Base-by-base conservation (phyloP, 2,797 vertebrate genomes). In the Phaenicophaeus curvirostris region DNA sequence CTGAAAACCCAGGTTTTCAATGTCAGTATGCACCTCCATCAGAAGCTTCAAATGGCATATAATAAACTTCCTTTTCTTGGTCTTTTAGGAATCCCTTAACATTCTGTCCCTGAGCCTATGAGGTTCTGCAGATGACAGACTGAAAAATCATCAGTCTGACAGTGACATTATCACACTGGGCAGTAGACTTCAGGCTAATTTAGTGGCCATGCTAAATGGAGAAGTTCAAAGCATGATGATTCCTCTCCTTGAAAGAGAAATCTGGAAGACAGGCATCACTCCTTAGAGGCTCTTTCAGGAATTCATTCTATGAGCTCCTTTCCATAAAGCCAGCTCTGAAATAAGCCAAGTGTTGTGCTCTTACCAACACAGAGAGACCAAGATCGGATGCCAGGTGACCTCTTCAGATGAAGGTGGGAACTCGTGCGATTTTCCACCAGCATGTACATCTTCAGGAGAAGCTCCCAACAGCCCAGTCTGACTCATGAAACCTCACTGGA, bases 351-450 rank as follows among this genome's bases (percentile, higher is more conserved):
- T 30, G 31, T 48, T 69, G 59, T 4, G 41, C 19, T 80, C 98
- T 98, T 98, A 99, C 99, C 99, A 31, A 99, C 98, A 58, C 99
- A 98, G 25, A 99, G 94, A 58, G 99, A 99, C 99, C 99, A 99
- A 28, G 99, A 99, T n/a, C 99, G 98, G 79, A 99, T 97, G 46
- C 99, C 99, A 2, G 99, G 99, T 13, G 98, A 98, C 96, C 99
- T 99, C 96, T 98, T 99, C 46, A 99, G 97, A 85, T 98, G 98
- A 28, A 99, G 98, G 62, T 95, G 15, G 91, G 97, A 98, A 91
- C 94, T 46, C 9, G 98, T 98, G 68, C 98, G 98, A 31, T 97
- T 95, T 96, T 99, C 98, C 72, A 99, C 98, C 35, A 92, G 95
- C 99, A 99, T 99, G 96, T 99, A 99, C 86, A 99, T 98, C 94